Evolutionary conservation across 2,888 invertebrate genomes (phyloP).

Genomic region (Lycia hirtaria): DNA sequence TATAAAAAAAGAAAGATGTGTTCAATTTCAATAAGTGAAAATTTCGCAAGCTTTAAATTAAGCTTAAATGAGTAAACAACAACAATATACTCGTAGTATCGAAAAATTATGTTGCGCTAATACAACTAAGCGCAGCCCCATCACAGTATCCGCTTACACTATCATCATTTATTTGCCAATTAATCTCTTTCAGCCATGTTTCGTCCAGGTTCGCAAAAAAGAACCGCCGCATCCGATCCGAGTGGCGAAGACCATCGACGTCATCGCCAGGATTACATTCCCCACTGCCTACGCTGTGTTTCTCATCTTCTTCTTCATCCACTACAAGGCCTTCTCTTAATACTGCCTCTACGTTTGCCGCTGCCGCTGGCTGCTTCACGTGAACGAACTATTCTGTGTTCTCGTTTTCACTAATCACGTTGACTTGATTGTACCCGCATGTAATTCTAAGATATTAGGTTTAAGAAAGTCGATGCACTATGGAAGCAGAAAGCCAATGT

Average conservation of each 20-base stretch:
- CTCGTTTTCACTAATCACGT: conserved; percentile 60
- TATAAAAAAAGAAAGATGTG: no score
- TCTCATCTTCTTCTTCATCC: conserved; percentile 97
- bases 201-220: conserved; percentile 95
- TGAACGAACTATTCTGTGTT: conserved; percentile 63
- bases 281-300: conserved; percentile 97
- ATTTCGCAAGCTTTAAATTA: no score
- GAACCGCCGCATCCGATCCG: conserved; percentile 96
- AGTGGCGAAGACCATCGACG: conserved; percentile 97
- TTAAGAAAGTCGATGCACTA: conserved; percentile 49
- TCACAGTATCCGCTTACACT: conserved; percentile 59
- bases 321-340: conserved; percentile 94
- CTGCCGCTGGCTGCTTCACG: conserved; percentile 64
- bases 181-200: conserved; percentile 89
- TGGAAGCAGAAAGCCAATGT: conserved; percentile 54
- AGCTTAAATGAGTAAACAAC: no score
- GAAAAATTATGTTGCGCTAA: conserved; percentile 12
- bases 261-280: conserved; percentile 97
- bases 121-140: conserved; percentile 36
- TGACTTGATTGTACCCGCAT: conserved; percentile 65
- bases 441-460: conserved; percentile 60
- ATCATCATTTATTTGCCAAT: conserved; percentile 76
- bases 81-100: no score
- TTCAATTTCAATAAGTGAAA: no score
- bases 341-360: conserved; percentile 63